Base-by-base conservation (phyloP, 2,797 vertebrate species). In the Salarias fasciatus region DNA sequence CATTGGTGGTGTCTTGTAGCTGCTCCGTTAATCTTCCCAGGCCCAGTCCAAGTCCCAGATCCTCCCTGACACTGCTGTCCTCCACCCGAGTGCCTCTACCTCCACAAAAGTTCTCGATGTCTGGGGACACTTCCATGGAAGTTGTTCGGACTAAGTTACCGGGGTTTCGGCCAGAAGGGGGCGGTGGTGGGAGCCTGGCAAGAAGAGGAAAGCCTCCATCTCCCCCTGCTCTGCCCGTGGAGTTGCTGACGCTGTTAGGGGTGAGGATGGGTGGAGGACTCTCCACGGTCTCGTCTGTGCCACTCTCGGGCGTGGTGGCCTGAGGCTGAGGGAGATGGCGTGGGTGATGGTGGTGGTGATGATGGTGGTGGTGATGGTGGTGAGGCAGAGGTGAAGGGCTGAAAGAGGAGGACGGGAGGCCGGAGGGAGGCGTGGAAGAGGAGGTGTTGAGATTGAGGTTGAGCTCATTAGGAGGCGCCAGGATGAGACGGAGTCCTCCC, bases 401-500 rank as follows among this genome's bases (percentile, higher is more conserved):
- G 41, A 92, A 92, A 24, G 88, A 80, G 62, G 91, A 85, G 18
- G 89, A 94, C 54, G 75, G 77, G 54, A 90, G 94, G 89, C 92
- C 74, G 0, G 91, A 88, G 74, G 93, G 88, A 51, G 95, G 93
- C 1, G 93, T 93, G 18, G 94, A 91, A 37, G 94, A 89, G 36
- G 93, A 94, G 85, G 78, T 46, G 4, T 80, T 94, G 87, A 91
- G 92, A 83, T 90, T 95, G 85, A 90, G 91, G 75, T 92, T 94
- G 38, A 96, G 94, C 79, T 98, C 96, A 53, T 92, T 94, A 75
- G 95, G 95, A 28, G 96, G 94, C 6, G 94, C 95, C 66, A 98
- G 87, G 79, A 98, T 95, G 75, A 98, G 94, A 79, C 97, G 95
- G 51, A 99, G 94, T 65, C 96, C 95, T 61, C 92, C 93, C 72